phyloP scores from a whole-genome alignment of 1,140 invertebrate species.

The Drosophila chauvacae region DNA sequence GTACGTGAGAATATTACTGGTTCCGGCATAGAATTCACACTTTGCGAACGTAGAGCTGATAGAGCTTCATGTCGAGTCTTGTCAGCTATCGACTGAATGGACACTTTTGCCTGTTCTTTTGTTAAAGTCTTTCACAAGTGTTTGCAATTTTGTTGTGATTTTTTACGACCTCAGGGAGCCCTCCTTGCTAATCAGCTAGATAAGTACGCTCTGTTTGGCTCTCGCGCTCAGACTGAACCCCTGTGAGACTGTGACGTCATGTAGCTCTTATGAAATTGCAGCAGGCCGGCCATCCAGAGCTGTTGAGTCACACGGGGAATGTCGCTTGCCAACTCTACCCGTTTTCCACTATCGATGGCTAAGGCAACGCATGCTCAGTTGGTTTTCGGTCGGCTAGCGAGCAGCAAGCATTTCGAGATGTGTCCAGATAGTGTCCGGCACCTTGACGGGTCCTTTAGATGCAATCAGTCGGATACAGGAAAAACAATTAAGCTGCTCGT shows the following conservation, averaged over 20 bases:
- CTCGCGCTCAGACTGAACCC: neutral
- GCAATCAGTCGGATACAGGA: neutral
- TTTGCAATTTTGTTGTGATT: slow-evolving; percentile 21
- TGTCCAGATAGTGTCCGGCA: slow-evolving; percentile 34
- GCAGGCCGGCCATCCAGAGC: neutral
- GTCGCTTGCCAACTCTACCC: neutral
- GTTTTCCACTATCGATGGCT: neutral
- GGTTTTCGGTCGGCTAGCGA: neutral
- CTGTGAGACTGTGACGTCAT: slow-evolving; percentile 35
- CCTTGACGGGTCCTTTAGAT: slow-evolving; percentile 27
- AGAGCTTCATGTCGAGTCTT: slow-evolving; percentile 44
- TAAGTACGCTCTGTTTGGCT: slow-evolving; percentile 13
- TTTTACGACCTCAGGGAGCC: slow-evolving; percentile 3
- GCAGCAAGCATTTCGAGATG: slow-evolving; percentile 19
- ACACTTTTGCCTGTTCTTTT: neutral
- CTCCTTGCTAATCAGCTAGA: slow-evolving; percentile 20
- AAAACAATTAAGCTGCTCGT: slow-evolving; percentile 50
- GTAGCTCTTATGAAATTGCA: slow-evolving; percentile 48
- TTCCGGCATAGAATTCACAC: slow-evolving; percentile 1
- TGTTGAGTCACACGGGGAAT: slow-evolving; percentile 39
- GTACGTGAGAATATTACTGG: neutral
- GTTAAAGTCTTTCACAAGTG: slow-evolving; percentile 38
- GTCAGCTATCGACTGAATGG: slow-evolving; percentile 6
- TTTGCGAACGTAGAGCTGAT: slow-evolving; percentile 43
- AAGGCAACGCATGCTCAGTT: slow-evolving; percentile 15